Evolutionary conservation across 1,140 invertebrate species (phyloP), one percentile per base, ranked within the genome.

Genomic region (Patella vulgata): DNA sequence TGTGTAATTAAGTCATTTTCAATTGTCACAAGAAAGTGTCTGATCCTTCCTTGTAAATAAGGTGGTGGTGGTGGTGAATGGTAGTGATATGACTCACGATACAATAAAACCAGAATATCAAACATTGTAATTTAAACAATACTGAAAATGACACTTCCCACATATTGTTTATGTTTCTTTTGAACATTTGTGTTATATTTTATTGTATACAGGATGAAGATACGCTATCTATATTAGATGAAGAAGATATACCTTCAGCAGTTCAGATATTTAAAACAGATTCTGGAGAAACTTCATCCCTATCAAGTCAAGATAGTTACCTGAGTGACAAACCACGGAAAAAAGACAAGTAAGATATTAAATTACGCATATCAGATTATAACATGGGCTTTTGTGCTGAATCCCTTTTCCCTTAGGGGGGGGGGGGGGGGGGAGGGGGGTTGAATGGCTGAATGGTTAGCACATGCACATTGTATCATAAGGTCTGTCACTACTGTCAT

Each of bases 231-330:
- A 43, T 75, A n/a, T 65, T 68, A 43, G 39, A 39, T 21, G n/a
- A 36, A 33, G 28, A 50, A 39, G 28, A n/a, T 12, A 50, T 31
- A 48, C 21, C 56, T 25, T 69, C 71, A 11, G 62, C 75, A 11
- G 50, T 80, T 19, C 80, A 79, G 36, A 66, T 77, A 31, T 80
- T 81, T 30, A 75, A 81, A 52, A 68, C 40, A 21, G 83, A 85
- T 51, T 72, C 74, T 17, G 78, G 66, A 27, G 82, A 85, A 40
- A 81, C 82, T 17, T 77, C 80, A 2, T 84, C 83, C 1, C 54
- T 83, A 44, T 83, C 80, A 11, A 85, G 83, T 66, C 74, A 79
- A 48, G 84, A 85, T 46, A 82, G 82, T 44, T 70, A 64, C n/a
- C 59, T 73, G 1, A 70, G 47, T 58, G 73, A 74, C 47, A 65